These are phyloP conservation scores for Nibea coibor DNA, from an alignment of 2,113 vertebrate genomes.

Conservation along the genomic window DNA sequence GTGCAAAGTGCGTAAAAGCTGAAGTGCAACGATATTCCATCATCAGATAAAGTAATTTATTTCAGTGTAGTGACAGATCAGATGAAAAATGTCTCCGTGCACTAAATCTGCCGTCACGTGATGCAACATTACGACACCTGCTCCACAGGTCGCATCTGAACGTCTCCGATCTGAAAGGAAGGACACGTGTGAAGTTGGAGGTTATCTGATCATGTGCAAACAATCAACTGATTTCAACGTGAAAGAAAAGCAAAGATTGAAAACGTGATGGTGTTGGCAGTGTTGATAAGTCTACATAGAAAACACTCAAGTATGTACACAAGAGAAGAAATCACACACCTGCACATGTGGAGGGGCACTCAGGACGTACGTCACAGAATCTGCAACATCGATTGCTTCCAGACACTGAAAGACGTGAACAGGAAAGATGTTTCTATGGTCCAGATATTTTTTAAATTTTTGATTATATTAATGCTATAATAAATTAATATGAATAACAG, in stretches of 20 bases:
- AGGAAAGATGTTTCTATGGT: background rate
- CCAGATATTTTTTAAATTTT: no score
- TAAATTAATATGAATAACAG: background rate
- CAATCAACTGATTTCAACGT: background rate
- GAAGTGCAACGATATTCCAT: background rate
- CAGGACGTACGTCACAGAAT: constrained; percentile 44
- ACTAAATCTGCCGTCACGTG: background rate
- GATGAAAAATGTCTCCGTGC: background rate
- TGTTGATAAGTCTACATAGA: background rate
- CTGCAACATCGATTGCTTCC: constrained; percentile 53
- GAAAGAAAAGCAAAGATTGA: background rate
- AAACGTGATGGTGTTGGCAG: background rate
- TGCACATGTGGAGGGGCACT: constrained; percentile 65
- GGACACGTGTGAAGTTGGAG: background rate
- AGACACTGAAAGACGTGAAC: constrained; percentile 39
- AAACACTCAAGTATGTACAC: background rate
- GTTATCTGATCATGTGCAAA: background rate
- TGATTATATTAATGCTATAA: background rate
- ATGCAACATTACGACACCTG: constrained; percentile 61
- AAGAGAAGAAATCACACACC: constrained; percentile 26
- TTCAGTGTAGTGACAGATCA: background rate
- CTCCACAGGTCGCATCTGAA: constrained; percentile 89
- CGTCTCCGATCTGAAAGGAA: constrained; percentile 87
- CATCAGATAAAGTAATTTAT: background rate
- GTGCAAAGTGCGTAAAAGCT: background rate